These are phyloP conservation scores for Hypena proboscidalis DNA, from an alignment of 2,888 invertebrate species.

Conservation along the genomic window DNA sequence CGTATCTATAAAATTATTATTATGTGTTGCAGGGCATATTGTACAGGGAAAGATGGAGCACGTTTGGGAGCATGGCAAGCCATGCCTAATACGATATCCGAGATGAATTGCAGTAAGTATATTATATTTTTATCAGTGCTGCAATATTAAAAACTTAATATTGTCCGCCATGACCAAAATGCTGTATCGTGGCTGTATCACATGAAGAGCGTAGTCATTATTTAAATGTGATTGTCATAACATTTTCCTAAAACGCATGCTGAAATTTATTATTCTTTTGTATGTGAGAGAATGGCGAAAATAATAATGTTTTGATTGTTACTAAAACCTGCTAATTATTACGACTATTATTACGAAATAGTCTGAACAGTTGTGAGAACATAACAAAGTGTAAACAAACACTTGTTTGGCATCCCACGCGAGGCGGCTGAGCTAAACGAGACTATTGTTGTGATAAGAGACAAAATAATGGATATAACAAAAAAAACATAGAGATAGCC, in stretches of 20 bases:
- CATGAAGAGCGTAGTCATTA: too few species aligned
- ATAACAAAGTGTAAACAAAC: background rate
- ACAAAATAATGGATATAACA: too few species aligned
- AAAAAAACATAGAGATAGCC: too few species aligned
- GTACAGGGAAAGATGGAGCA: slow-evolving; percentile 85
- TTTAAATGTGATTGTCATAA: too few species aligned
- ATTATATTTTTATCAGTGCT: slow-evolving; percentile 4
- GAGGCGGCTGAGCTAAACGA: too few species aligned
- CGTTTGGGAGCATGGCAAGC: slow-evolving; percentile 84
- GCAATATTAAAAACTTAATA: too few species aligned
- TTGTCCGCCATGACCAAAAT: too few species aligned
- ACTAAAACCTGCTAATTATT: background rate
- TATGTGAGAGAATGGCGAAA: slow-evolving; percentile 7
- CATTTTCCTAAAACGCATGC: too few species aligned
- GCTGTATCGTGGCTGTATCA: too few species aligned
- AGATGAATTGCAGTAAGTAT: slow-evolving; percentile 87
- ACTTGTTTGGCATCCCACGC: too few species aligned
- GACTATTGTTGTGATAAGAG: too few species aligned
- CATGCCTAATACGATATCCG: slow-evolving; percentile 58
- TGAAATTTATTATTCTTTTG: too few species aligned
- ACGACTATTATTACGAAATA: background rate
- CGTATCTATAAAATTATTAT: background rate
- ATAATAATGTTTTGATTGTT: slow-evolving; percentile 4
- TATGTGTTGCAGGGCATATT: slow-evolving; percentile 79
- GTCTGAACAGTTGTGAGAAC: background rate